Conservation (phyloP, 1,140 invertebrate genomes). For the Oedothorax gibbosus region DNA sequence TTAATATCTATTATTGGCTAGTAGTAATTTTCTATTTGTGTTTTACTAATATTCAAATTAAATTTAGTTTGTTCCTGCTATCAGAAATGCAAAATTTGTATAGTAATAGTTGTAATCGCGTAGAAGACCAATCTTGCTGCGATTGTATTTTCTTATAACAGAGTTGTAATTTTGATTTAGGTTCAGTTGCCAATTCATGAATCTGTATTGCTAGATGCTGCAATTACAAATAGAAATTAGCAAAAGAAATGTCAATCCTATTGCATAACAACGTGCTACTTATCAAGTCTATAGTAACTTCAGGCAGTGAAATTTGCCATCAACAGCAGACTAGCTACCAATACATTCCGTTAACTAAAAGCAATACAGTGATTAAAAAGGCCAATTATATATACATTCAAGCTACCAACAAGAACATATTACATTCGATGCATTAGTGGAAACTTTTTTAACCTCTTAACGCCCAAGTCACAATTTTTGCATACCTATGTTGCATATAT, state of each 20-base stretch:
- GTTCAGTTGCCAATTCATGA: neutral
- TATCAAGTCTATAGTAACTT: slow-evolving; percentile 50
- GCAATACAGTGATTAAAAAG: slow-evolving; percentile 57
- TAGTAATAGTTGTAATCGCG: too few species aligned
- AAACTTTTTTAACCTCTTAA: neutral
- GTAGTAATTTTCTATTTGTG: too few species aligned
- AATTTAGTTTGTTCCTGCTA: too few species aligned
- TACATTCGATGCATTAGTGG: slow-evolving; percentile 40
- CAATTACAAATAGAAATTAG: slow-evolving; percentile 44
- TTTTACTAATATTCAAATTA: too few species aligned
- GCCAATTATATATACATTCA: slow-evolving; percentile 54
- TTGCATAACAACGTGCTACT: slow-evolving; percentile 57
- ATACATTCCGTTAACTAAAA: slow-evolving; percentile 52
- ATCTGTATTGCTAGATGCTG: slow-evolving; percentile 15
- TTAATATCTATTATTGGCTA: too few species aligned
- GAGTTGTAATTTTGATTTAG: too few species aligned
- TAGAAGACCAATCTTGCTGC: too few species aligned
- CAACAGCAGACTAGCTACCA: slow-evolving; percentile 55
- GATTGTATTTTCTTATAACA: too few species aligned
- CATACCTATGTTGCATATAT: too few species aligned
- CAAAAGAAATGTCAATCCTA: slow-evolving; percentile 62
- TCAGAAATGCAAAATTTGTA: too few species aligned
- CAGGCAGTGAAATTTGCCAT: slow-evolving; percentile 60
- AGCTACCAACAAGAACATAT: slow-evolving; percentile 49
- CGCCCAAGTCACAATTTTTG: too few species aligned